Conservation (phyloP, 2,888 invertebrate species). For the Drosophila colorata region DNA sequence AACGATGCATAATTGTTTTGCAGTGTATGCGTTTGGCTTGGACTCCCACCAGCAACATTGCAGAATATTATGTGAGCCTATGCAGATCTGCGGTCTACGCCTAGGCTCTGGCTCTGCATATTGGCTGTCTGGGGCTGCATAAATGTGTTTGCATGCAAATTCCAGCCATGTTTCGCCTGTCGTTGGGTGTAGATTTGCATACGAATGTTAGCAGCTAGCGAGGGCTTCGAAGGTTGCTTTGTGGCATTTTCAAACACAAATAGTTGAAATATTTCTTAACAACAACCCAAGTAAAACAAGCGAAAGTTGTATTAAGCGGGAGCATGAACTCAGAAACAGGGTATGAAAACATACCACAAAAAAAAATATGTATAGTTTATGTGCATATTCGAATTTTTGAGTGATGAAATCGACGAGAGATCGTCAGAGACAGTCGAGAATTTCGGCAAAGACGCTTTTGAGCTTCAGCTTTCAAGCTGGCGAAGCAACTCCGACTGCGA, state of each 20-base stretch:
- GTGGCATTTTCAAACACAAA: constrained; percentile 37
- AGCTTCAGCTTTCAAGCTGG: constrained; percentile 27
- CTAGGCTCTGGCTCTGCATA: not conserved
- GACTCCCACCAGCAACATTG: constrained; percentile 22
- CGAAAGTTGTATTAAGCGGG: constrained; percentile 41
- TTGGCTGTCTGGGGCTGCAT: constrained; percentile 3
- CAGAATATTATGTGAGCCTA: constrained; percentile 10
- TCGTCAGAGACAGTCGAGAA: constrained; percentile 51
- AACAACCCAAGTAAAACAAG: constrained; percentile 39
- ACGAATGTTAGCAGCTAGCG: constrained; percentile 30
- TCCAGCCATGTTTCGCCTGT: constrained; percentile 40
- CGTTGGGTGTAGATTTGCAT: constrained; percentile 45
- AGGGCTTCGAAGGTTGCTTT: constrained; percentile 10
- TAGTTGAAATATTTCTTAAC: constrained; percentile 32
- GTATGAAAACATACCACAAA: not conserved
- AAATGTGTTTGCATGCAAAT: constrained; percentile 47
- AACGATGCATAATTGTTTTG: not conserved
- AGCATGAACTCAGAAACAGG: not conserved
- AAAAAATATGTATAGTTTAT: constrained; percentile 7
- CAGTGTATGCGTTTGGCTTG: constrained; percentile 1
- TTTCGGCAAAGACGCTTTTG: constrained; percentile 33
- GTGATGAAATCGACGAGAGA: constrained; percentile 53
- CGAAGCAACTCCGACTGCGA: not conserved
- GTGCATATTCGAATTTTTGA: constrained; percentile 43
- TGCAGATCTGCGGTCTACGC: constrained; percentile 8